Base-by-base conservation (phyloP, 2,113 vertebrate species). In the Tursiops truncatus region DNA sequence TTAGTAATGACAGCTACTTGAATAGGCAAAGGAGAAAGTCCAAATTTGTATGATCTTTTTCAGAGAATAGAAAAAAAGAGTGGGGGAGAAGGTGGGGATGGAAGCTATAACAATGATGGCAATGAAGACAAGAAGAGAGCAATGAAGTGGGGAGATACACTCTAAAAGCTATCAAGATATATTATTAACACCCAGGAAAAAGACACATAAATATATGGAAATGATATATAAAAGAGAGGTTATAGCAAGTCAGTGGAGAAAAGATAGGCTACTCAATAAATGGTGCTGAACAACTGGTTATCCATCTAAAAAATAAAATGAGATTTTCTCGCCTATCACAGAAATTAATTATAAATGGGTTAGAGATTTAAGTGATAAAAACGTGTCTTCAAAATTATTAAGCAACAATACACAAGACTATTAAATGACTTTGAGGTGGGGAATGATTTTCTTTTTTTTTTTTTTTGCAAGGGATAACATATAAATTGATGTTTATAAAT, bases 401-500 rank as follows among this genome's bases (percentile, higher is more conserved):
- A 60, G 70, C 36, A 81, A 44, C 25, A 73, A 26, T 76, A 50
- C 60, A 33, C 15, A 83, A 68, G 13, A 68, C 10, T 77, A 50
- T 18, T 83, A 93, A 83, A 33, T 68, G 85, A 76, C 2, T 5
- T 53, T 79, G 10, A 13, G 5, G 47, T 20, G 12, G 18, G 18
- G 31, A 53, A 53, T 53, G 28, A 79, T 53, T 79, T 77, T 38
- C 47, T 53, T 38, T 38, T 50, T 76, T 76, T 44, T 20, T 15
- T 15, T 77, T 77, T 50, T 33, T 58, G 50, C 12, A 81, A 62
- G 50, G 68, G 91, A 73, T 53, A 82, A 77, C 50, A 90, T 33
- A 67, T 12, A 74, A n/a, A 74, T 79, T 88, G 92, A 85, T 86
- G 58, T 92, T 94, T 70, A 84, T 80, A 94, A 82, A 76, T 94